Percentiles rank a stretch among this genome's conserved stretches.
Evolutionary conservation across 2,888 invertebrate genomes (phyloP).

Genomic region (Dryocosmus kuriphilus): DNA sequence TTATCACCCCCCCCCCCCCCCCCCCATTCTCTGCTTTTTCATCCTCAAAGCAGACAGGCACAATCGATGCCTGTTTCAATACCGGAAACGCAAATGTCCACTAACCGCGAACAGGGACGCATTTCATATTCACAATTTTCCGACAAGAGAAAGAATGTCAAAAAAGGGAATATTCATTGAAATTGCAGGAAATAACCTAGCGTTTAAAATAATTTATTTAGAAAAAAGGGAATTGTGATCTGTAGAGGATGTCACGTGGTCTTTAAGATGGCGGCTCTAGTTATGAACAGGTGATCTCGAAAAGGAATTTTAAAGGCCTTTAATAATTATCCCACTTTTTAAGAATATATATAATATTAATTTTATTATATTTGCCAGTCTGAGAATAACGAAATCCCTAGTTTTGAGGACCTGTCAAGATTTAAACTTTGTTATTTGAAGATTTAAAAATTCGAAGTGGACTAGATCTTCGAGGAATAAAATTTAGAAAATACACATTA

Average conservation of each 20-base stretch:
- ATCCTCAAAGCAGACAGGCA: constrained; percentile 20
- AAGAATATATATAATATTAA: neutral
- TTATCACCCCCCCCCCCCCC: neutral
- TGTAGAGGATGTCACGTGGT: neutral
- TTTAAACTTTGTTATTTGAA: neutral
- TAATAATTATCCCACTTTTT: neutral
- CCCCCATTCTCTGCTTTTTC: neutral
- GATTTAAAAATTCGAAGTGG: neutral
- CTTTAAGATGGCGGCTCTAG: neutral
- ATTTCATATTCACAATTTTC: neutral
- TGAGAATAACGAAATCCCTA: neutral
- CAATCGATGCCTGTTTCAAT: constrained; percentile 35
- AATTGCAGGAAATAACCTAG: neutral
- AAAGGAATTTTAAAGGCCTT: neutral
- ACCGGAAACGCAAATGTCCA: constrained; percentile 36
- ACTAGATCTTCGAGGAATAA: neutral
- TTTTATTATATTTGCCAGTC: neutral
- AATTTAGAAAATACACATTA: too few species aligned
- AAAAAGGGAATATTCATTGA: neutral
- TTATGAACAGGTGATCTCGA: neutral
- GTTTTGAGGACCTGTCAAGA: neutral
- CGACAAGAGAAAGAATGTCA: neutral
- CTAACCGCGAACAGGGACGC: constrained; percentile 21
- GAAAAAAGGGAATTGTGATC: neutral
- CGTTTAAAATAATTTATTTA: neutral